Base-by-base conservation (phyloP, 2,113 vertebrate genomes). In the Chionodraco myersi region DNA sequence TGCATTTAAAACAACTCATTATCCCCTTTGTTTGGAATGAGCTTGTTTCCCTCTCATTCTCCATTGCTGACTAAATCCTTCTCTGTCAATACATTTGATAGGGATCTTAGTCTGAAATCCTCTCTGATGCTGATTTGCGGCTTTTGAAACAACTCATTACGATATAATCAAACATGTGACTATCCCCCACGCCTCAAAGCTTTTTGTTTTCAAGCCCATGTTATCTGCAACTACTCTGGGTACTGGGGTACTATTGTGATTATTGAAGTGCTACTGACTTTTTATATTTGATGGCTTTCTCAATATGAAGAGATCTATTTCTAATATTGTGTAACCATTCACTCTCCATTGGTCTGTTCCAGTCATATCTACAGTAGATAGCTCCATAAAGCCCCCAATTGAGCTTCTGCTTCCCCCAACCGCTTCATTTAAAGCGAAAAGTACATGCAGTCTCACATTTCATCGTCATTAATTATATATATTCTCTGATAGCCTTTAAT, bases 71-170 rank as follows among this genome's bases (percentile, higher is more conserved):
- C 72, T 63, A 84, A 91, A 90, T 91, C 88, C 86, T 76, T 80
- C 60, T 92, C 84, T 86, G 87, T 92, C 90, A 91, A 89, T 91
- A 88, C 51, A 54, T 82, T 51, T 79, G 80, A 93, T 87, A 75
- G 53, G 41, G 79, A 89, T 92, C 89, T 88, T 48, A 70, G 62
- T 70, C 45, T 70, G 77, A 89, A 92, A 89, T 91, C 88, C 86
- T 48, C 77, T 82, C 61, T 82, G 89, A 84, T 86, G 77, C 76
- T 52, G 72, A 88, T 77, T 80, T 80, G 76, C 44, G 14, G 72
- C 82, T 89, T 79, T 34, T 80, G 69, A 71, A 86, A 90, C 90
- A 83, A 83, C 86, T 91, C 85, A 91, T 91, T 90, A 93, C 72
- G 59, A 87, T 88, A 79, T 84, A 74, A 90, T 91, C 86, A 92